A percentile compares a stretch with the other conserved stretches of the same genome.
Evolutionary conservation across 2,888 invertebrate species (phyloP).

Genomic region (Lepidocyrtoides sp.): DNA sequence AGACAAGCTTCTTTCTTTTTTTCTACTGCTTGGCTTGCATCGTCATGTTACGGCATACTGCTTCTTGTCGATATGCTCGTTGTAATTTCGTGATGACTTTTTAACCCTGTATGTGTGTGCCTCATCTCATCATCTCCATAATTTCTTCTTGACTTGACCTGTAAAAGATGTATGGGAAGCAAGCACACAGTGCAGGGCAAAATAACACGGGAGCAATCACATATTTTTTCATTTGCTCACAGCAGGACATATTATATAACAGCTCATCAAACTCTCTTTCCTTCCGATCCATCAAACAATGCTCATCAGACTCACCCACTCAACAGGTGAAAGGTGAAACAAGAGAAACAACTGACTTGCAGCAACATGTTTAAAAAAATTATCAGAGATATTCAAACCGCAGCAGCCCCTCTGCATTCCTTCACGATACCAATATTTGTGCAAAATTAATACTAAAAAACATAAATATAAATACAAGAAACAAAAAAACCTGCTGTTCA

Average conservation of each 20-base stretch:
- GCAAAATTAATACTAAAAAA: slow-evolving; percentile 21
- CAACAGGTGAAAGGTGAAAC: slow-evolving; percentile 40
- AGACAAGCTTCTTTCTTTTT: slow-evolving; percentile 27
- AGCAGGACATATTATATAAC: slow-evolving; percentile 67
- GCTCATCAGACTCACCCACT: slow-evolving; percentile 12
- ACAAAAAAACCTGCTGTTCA: background rate
- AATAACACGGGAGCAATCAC: slow-evolving; percentile 55
- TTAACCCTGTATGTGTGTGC: slow-evolving; percentile 26
- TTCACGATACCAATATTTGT: slow-evolving; percentile 29
- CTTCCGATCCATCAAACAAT: slow-evolving; percentile 58
- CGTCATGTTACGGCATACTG: background rate
- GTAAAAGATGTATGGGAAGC: slow-evolving; percentile 16
- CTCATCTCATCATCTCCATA: background rate
- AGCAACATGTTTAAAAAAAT: no score
- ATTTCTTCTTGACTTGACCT: background rate
- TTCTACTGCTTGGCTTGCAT: no score
- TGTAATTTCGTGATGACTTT: slow-evolving; percentile 49
- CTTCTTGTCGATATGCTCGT: background rate
- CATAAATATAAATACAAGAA: background rate
- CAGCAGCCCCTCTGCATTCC: slow-evolving; percentile 32
- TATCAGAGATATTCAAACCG: background rate
- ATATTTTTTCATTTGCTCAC: slow-evolving; percentile 69
- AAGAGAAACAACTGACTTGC: background rate
- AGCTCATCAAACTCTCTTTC: slow-evolving; percentile 57
- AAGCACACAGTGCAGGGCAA: no score